These are phyloP conservation scores for Thryonomys swinderianus DNA, from an alignment of 2,113 vertebrate genomes.

Conservation along the genomic window DNA sequence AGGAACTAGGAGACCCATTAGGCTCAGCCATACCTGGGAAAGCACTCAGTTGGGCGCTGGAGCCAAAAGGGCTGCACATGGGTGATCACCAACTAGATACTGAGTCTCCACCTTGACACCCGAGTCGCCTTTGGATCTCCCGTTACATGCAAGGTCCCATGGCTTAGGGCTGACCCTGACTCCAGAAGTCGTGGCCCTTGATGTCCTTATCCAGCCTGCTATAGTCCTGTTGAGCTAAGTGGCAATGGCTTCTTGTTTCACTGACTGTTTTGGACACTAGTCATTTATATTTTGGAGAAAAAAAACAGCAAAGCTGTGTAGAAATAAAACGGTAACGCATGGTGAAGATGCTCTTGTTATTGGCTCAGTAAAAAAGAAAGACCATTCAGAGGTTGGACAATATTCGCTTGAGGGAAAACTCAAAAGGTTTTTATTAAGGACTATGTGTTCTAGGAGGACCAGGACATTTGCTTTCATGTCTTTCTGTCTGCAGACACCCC, in stretches of 20 bases:
- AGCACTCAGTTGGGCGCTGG: neutral
- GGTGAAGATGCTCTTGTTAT: neutral
- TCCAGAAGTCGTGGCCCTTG: neutral
- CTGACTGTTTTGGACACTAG: neutral
- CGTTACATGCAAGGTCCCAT: neutral
- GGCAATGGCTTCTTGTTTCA: neutral
- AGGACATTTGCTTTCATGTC: neutral
- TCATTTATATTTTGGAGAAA: neutral
- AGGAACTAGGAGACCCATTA: neutral
- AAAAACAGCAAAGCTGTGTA: neutral
- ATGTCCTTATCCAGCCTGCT: neutral
- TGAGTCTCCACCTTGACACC: rapidly evolving
- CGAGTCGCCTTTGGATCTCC: neutral
- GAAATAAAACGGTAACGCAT: neutral
- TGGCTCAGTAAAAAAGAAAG: neutral
- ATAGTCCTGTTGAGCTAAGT: neutral
- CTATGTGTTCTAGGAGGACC: neutral
- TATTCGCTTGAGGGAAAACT: neutral
- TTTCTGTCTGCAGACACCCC: neutral
- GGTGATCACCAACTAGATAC: neutral
- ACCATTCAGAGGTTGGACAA: neutral
- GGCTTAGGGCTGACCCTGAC: neutral
- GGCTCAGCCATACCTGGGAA: neutral
- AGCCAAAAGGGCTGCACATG: rapidly evolving
- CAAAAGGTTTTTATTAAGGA: neutral